Evolutionary conservation across 2,888 invertebrate genomes (phyloP), one percentile per base, ranked within the genome.

Genomic region (Lydus trimaculatus): DNA sequence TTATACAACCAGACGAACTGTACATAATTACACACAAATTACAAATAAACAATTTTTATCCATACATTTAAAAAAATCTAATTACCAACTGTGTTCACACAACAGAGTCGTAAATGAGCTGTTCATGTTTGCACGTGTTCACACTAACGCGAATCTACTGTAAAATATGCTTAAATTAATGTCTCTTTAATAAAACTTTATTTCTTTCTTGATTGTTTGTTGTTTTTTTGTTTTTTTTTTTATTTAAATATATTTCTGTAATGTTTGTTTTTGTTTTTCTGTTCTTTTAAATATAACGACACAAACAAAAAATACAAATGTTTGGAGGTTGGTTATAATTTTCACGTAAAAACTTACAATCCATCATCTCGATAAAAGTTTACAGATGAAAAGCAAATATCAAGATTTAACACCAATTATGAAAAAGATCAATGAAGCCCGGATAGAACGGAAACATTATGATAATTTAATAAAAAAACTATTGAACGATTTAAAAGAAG

Each of bases 371-470:
- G 63, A 60, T 67, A 66, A 72, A 73, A 85, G 84, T 78, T 85
- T 84, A 76, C 85, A 85, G 83, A 82, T 84, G 72, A 83, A 84
- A 81, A 84, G 84, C 77, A 84, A 83, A 81, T 86, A 85, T 81
- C 80, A 80, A 76, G 78, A 77, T 64, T 79, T 86, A 72, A 80
- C 77, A 58, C 84, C 84, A 36, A 75, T 85, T 65, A 78, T 85
- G 68, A 77, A 79, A 75, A 82, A 80, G 78, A 80, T 85, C 65
- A 82, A 82, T 64, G 78, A 80, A 59, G 80, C 82, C 7, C 81
- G 79, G 66, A 76, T 75, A 64, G 83, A 82, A 70, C 77, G 84
- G 67, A 82, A 81, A 67, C 78, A 80, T 58, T 81, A 81, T 61
- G 83, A 84, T 67, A 73, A 78, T 61, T 79, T 81, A 64, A 80